Evolutionary conservation across 2,797 vertebrate genomes (phyloP), one percentile per base, ranked within the genome.

Genomic region (Thamnophis elegans): DNA sequence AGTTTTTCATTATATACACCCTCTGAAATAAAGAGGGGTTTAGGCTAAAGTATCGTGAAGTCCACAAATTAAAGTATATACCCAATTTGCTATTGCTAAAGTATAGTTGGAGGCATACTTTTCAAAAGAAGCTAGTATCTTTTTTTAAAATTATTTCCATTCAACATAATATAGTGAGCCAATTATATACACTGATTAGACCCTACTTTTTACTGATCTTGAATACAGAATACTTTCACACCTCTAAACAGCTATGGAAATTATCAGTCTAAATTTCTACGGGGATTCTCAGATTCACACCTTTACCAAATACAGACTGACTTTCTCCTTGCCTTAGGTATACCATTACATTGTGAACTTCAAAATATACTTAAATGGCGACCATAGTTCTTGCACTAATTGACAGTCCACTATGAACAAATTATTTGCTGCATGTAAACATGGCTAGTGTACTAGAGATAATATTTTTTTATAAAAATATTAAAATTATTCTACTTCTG

Each of bases 361-460:
- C 97, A 97, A 96, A 94, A 89, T 16, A 94, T 96, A 97, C 98
- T 97, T 92, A 2, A 97, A 97, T 95, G 22, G 94, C 96, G 97
- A 97, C 96, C 94, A 95, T 94, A 96, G 96, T 97, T 96, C 97
- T 97, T 97, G 98, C 96, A 97, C 97, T 97, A 97, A 96, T 96
- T 97, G 97, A 97, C 96, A 98, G 97, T 98, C 98, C 98, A 97
- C 97, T 98, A 97, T 97, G 97, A 98, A 98, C 98, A 98, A 82
- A 96, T 95, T 96, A 97, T 94, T 97, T 98, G 97, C 97, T 97
- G 97, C 98, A 98, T 98, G 98, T 98, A 98, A 98, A 98, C 98
- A 98, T 97, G 97, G 97, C 97, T 98, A 98, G 96, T 12, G 60
- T 89, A 87, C 97, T 97, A 95, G 96, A 97, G 97, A 97, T 97